Evolutionary conservation across 2,888 invertebrate genomes (phyloP), one percentile per base, ranked within the genome.

Genomic region (Eilema griseolum): DNA sequence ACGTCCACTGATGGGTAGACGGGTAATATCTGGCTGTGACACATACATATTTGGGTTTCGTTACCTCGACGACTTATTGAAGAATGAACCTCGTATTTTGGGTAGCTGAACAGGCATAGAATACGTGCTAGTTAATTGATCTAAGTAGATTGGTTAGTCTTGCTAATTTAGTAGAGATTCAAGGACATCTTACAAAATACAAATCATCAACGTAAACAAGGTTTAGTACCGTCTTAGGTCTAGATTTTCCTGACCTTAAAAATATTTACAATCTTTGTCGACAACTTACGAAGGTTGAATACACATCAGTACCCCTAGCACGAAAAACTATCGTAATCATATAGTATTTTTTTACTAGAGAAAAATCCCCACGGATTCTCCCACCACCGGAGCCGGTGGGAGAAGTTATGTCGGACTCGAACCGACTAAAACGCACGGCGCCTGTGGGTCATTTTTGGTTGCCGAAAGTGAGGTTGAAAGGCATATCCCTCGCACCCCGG

Each of bases 1-100:
- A 71, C 67, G 64, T 71, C 33, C 64, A 37, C n/a, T 11, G 52
- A 46, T 41, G 59, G 41, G 56, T 41, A 65, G 41, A 60, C 62
- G 31, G 28, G 56, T 26, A 63, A 59, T 57, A 26, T 59, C 7
- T n/a, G n/a, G 23, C 66, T 62, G 20, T 31, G 31, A 67, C 24
- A n/a, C 11, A 52, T 11, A 28, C 20, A 60, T 41, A 41, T 60
- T 26, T 33, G 31, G 57, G 14, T 31, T 31, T 66, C 57, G 57
- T 57, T 16, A 24, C 57, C 57, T 66, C 24, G 33, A 56, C 23
- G 37, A 61, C 31, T 11, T 12, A n/a, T 14, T 33, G 16, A 23
- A 23, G 16, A 41, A 41, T 41, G 41, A 0, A 20, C 16, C 20
- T 46, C 1, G 7, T 7, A 20, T 46, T 46, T 46, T 46, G 7